Evolutionary conservation across 2,797 vertebrate species (phyloP), one percentile per base, ranked within the genome.

Genomic region (Numenius phaeopus): DNA sequence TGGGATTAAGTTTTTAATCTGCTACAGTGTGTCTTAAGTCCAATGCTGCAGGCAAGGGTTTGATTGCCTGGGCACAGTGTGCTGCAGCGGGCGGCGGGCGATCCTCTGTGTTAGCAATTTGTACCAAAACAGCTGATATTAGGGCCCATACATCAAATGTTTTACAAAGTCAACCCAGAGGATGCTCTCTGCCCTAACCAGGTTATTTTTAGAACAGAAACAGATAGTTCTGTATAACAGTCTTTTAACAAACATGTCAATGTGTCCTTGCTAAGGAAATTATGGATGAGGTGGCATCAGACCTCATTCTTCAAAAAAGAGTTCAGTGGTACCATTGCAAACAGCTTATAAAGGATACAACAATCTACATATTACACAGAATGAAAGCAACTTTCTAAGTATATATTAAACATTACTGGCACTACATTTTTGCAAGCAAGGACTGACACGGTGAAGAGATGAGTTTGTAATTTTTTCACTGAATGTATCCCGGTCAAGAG

Each of bases 1-100:
- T 55, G 29, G 77, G 73, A 90, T 95, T 87, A 89, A 72, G 54
- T 1, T 94, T 84, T 87, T 93, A 91, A 87, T 92, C 87, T 77
- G 46, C 59, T 40, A 0, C 1, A 3, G 12, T 18, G 78, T 69
- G 49, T 59, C 34, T 34, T 34, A 69, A 61, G 14, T 40, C 1
- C 20, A 52, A 27, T 3, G 24, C 61, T 83, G 34, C 0, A 0
- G 42, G 72, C 58, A 37, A 44, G 32, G 26, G 49, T 84, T 90
- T 69, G 85, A 21, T 73, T 90, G 69, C 47, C 65, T 0, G 2
- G 54, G 40, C 11, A 2, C 2, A 2, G 4, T 72, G 29, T 57
- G 54, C 55, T 3, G 4, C n/a, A 32, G 64, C 13, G 6, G n/a
- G n/a, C 75, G 22, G 29, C 3, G 7, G 39, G 32, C 34, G 76